Evolutionary conservation across 2,888 invertebrate genomes (phyloP).

Genomic region (Eledone cirrhosa): DNA sequence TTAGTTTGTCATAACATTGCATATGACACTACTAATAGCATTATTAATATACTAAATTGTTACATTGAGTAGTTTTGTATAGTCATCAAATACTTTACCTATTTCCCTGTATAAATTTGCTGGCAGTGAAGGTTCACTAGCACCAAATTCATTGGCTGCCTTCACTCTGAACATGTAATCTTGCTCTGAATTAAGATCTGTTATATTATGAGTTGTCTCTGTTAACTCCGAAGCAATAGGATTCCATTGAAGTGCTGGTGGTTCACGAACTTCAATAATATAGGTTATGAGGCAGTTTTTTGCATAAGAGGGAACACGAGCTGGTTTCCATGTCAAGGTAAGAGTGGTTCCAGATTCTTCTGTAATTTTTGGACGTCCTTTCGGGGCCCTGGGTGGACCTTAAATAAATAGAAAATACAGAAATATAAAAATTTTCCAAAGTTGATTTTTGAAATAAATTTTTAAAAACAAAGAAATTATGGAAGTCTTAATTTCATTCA

Average conservation of each 20-base stretch:
- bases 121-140: slow-evolving; percentile 72
- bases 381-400: slow-evolving; percentile 57
- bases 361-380: slow-evolving; percentile 88
- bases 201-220: slow-evolving; percentile 40
- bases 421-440: no score
- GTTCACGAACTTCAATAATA: slow-evolving; percentile 74
- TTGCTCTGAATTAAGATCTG: slow-evolving; percentile 82
- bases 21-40: no score
- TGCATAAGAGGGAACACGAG: slow-evolving; percentile 82
- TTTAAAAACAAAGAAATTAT: no score
- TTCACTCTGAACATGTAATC: slow-evolving; percentile 96
- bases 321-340: slow-evolving; percentile 93
- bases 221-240: slow-evolving; percentile 53
- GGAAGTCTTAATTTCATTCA: no score
- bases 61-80: no score
- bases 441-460: no score
- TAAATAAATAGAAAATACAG: no score
- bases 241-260: slow-evolving; percentile 59
- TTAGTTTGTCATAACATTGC: no score
- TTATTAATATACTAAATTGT: no score
- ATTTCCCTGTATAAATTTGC: slow-evolving; percentile 53
- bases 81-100: slow-evolving; percentile 34
- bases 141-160: slow-evolving; percentile 95
- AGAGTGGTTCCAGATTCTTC: slow-evolving; percentile 90
- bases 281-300: slow-evolving; percentile 67